Percentiles rank a stretch among this genome's conserved stretches.
Evolutionary conservation across 2,888 invertebrate genomes (phyloP).

Genomic region (Ophioninae sp.): DNA sequence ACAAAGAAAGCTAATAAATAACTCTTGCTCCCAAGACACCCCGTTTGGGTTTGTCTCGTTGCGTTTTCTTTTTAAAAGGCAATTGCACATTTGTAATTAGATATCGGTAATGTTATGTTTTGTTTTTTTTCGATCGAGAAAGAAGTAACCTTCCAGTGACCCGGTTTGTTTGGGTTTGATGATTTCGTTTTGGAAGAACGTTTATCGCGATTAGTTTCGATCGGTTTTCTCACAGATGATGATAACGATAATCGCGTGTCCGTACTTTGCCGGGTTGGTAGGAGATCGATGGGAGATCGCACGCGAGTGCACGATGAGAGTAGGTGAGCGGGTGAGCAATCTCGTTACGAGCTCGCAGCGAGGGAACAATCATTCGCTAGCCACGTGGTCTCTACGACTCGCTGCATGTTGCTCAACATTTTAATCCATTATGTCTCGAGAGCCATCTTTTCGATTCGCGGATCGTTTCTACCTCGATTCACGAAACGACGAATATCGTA

Average conservation of each 20-base stretch:
- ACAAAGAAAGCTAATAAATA: too few species aligned
- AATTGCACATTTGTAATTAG: too few species aligned
- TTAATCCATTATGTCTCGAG: conserved; percentile 22
- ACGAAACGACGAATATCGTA: too few species aligned
- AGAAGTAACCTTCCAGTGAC: too few species aligned
- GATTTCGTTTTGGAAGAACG: too few species aligned
- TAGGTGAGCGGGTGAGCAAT: background rate
- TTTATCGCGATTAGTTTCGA: background rate
- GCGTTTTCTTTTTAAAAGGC: too few species aligned
- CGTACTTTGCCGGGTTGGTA: background rate
- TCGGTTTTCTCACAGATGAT: background rate
- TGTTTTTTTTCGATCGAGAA: too few species aligned
- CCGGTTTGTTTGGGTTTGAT: too few species aligned
- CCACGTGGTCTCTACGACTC: conserved; percentile 40
- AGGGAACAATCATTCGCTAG: background rate
- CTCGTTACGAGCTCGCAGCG: background rate
- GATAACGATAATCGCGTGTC: background rate
- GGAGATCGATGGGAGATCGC: background rate
- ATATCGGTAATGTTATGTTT: too few species aligned
- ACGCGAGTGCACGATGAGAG: background rate
- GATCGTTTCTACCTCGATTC: conserved; percentile 23
- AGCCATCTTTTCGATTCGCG: background rate
- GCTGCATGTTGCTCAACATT: conserved; percentile 23
- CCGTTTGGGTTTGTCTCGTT: too few species aligned
- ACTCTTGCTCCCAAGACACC: too few species aligned